Base-by-base conservation (phyloP, 37 sponge, comb jelly and placozoan genomes). In the Bolinopsis microptera region DNA sequence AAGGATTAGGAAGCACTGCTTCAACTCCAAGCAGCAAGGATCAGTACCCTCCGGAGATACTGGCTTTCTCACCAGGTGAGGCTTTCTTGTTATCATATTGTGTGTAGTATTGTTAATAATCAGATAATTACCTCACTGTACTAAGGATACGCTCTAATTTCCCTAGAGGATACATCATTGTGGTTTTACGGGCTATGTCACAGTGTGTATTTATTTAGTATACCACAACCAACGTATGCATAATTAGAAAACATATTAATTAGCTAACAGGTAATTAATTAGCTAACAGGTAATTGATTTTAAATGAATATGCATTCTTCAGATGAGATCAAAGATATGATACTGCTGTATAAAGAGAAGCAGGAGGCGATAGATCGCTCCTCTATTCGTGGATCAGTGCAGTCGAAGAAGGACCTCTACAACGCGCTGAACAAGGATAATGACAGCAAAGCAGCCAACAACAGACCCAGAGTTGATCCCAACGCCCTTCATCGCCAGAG, bases 331-430 rank as follows among this genome's bases (percentile, higher is more conserved):
- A 77, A 32, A 34, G 36, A 77, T 34, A 77, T 77, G 80, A 1
- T 77, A 18, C 1, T 32, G 32, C 80, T 77, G 34, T 77, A 77
- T 18, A 77, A 77, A 34, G 80, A 77, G 18, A 77, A 77, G 36
- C 80, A 77, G 36, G 80, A 77, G 9, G 80, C 80, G 22, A 77
- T 77, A 2, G 80, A 77, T 36, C 28, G 80, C 1, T 77, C 80
- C 1, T 77, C 80, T 13, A 77, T 77, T 36, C 27, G 32, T 0
- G 35, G 35, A 0, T 23, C 74, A 25, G 80, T 77, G 9, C 80
- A 77, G 18, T 34, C 80, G 9, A 77, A 77, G 80, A 28, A 36
- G 33, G 80, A 77, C 80, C 80, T 77, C 21, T 77, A 77, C 80
- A 77, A 77, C 37, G 27, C 80, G 21, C 80, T 77, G 36, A 5